Conservation (phyloP, 2,888 invertebrate species). For the Xanthorhoe designata region DNA sequence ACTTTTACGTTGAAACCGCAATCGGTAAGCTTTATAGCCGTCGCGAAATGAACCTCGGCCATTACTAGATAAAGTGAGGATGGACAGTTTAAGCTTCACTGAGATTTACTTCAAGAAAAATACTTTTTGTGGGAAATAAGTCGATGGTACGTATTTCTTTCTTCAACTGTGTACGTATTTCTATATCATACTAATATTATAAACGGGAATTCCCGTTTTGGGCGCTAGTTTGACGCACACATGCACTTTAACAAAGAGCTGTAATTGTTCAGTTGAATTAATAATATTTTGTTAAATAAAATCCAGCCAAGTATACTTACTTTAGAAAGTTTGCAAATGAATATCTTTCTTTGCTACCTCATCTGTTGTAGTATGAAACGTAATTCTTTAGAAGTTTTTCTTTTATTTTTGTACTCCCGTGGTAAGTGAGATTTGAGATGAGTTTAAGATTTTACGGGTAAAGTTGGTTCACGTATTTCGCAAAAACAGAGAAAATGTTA, state of each 20-base stretch:
- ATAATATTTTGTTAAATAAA: background rate
- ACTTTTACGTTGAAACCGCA: conserved; percentile 12
- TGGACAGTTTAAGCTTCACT: conserved; percentile 20
- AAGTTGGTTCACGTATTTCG: conserved; percentile 7
- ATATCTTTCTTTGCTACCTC: conserved; percentile 18
- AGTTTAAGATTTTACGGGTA: conserved; percentile 8
- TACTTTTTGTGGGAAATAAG: background rate
- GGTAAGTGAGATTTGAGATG: conserved; percentile 13
- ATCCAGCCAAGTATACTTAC: background rate
- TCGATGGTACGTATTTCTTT: no score
- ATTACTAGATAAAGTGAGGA: conserved; percentile 10
- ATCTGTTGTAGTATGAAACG: conserved; percentile 8
- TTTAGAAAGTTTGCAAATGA: conserved; percentile 10
- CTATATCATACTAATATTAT: no score
- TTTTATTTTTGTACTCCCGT: conserved; percentile 13
- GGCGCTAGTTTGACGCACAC: no score
- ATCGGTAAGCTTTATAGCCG: conserved; percentile 31
- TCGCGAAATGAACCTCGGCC: conserved; percentile 13
- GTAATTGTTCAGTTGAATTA: background rate
- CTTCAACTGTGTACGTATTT: no score
- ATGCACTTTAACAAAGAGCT: background rate
- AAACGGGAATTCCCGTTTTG: no score
- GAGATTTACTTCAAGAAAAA: conserved; percentile 12
- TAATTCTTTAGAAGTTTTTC: conserved; percentile 14
- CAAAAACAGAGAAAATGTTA: background rate